Conservation (phyloP, 2,113 vertebrate species). For the Poeciliopsis prolifica region DNA sequence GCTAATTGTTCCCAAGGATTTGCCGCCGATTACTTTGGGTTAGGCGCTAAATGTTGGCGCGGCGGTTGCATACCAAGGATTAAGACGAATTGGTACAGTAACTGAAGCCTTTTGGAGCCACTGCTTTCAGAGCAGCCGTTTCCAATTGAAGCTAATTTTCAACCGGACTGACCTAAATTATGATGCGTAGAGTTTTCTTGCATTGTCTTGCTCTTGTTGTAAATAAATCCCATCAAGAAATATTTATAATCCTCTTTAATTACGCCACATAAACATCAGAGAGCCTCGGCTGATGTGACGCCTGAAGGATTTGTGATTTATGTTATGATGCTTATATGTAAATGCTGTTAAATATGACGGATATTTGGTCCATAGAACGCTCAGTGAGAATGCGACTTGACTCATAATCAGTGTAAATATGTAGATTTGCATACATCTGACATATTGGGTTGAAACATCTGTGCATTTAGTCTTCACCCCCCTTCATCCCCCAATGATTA, state of each 20-base stretch:
- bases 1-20: not conserved
- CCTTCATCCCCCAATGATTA: constrained; percentile 17
- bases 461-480: constrained; percentile 35
- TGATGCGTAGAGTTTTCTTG: not conserved
- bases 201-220: not conserved
- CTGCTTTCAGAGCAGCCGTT: constrained; percentile 48
- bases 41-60: not conserved
- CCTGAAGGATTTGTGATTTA: not conserved
- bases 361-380: not conserved
- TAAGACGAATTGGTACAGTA: not conserved
- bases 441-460: constrained; percentile 38
- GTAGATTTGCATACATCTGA: constrained; percentile 41
- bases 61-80: not conserved
- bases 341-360: constrained; percentile 6
- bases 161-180: constrained; percentile 22
- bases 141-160: constrained; percentile 43
- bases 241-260: not conserved
- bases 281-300: not conserved
- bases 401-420: not conserved
- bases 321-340: constrained; percentile 5
- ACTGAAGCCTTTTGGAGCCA: constrained; percentile 19
- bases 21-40: not conserved
- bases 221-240: not conserved
- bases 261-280: not conserved
- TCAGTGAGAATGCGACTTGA: not conserved